Evolutionary conservation across 1,140 invertebrate genomes (phyloP).

Genomic region (Arctopsyche grandis): DNA sequence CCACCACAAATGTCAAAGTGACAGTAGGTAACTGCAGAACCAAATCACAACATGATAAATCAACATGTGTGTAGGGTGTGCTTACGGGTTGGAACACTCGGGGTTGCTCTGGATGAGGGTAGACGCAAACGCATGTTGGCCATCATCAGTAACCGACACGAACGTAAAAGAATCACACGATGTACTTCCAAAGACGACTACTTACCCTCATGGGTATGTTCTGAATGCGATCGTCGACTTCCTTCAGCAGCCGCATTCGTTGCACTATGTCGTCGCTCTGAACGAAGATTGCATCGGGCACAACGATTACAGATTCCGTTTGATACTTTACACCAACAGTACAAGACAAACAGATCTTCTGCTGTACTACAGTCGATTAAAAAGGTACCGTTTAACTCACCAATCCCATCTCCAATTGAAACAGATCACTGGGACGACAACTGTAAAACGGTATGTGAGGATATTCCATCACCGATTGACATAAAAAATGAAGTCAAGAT

Average conservation of each 20-base stretch:
- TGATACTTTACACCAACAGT: neutral
- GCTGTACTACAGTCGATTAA: neutral
- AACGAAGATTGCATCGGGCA: neutral
- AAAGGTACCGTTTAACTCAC: too few species aligned
- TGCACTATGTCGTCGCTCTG: neutral
- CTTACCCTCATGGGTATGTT: neutral
- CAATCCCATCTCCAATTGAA: too few species aligned
- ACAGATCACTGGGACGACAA: too few species aligned
- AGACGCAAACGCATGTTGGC: neutral
- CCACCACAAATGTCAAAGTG: too few species aligned
- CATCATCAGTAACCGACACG: neutral
- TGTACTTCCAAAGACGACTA: neutral
- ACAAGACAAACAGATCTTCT: neutral
- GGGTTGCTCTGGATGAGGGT: neutral
- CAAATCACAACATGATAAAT: too few species aligned
- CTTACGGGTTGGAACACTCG: neutral
- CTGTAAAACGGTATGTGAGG: too few species aligned
- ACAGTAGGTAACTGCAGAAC: too few species aligned
- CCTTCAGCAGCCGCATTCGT: neutral
- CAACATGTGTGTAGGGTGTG: neutral
- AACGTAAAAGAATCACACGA: neutral
- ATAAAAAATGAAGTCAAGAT: too few species aligned
- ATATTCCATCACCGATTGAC: too few species aligned
- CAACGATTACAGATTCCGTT: neutral
- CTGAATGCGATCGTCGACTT: neutral